Conservation (phyloP, 2,888 invertebrate species). For the Chirona hameri region DNA sequence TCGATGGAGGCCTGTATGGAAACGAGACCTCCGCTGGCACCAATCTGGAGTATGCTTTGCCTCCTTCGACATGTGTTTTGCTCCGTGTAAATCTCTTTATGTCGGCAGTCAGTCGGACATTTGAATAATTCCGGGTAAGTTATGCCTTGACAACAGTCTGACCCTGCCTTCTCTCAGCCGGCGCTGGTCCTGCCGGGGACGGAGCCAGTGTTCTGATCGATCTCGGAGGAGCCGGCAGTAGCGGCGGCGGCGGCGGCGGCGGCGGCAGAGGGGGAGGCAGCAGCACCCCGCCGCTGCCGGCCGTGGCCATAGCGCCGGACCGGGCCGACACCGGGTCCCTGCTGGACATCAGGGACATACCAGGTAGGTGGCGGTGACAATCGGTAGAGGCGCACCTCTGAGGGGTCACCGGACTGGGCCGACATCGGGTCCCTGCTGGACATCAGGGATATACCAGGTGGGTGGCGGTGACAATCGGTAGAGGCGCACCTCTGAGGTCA, state of each 20-base stretch:
- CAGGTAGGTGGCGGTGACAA: not conserved
- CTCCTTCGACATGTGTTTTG: no score
- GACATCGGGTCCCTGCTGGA: not conserved
- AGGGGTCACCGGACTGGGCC: not conserved
- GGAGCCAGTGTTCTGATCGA: not conserved
- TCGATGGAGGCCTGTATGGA: no score
- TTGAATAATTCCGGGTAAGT: no score
- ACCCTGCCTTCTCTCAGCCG: not conserved
- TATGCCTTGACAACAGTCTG: no score
- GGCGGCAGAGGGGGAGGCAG: not conserved
- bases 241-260: not conserved
- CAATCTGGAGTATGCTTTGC: no score
- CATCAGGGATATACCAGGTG: slow-evolving; percentile 1
- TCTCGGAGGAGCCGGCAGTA: not conserved
- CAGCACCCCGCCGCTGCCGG: slow-evolving; percentile 7
- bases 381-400: no score
- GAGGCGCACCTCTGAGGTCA: no score
- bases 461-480: not conserved
- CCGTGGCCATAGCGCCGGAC: not conserved
- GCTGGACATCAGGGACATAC: not conserved
- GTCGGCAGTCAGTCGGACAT: no score
- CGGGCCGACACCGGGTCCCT: not conserved
- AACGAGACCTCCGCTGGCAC: no score
- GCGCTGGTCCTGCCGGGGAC: not conserved
- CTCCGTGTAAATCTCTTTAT: no score